Evolutionary conservation across 1,140 invertebrate genomes (phyloP).

Genomic region (Apis dorsata): DNA sequence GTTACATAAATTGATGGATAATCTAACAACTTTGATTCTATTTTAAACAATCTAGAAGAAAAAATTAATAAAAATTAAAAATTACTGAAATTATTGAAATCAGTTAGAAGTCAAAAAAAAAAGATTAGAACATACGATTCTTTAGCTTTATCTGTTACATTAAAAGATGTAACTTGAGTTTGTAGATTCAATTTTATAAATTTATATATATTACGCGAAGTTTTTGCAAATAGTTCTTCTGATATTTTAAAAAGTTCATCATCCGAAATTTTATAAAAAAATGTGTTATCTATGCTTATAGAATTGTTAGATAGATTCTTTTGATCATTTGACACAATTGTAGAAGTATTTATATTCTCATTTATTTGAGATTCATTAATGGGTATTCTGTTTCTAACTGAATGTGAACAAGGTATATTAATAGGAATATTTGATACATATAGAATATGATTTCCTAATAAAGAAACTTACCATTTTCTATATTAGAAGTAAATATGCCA

Average conservation of each 20-base stretch:
- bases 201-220: slow-evolving; percentile 68
- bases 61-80: slow-evolving; percentile 40
- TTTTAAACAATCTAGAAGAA: slow-evolving; percentile 70
- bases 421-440: background rate
- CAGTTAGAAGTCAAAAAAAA: no score
- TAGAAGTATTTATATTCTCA: background rate
- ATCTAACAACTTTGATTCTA: slow-evolving; percentile 60
- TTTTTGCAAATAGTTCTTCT: slow-evolving; percentile 74
- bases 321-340: slow-evolving; percentile 19
- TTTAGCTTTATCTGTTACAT: slow-evolving; percentile 71
- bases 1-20: slow-evolving; percentile 82
- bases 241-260: slow-evolving; percentile 70
- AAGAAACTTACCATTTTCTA: no score
- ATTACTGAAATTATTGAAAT: background rate
- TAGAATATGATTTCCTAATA: background rate
- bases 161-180: slow-evolving; percentile 57
- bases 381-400: background rate
- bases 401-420: background rate
- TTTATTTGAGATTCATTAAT: background rate
- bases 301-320: background rate
- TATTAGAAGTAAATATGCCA: background rate
- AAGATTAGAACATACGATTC: slow-evolving; percentile 70
- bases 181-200: slow-evolving; percentile 76
- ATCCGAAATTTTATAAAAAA: slow-evolving; percentile 64
- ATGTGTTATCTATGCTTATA: background rate